Conservation (phyloP, 2,113 vertebrate genomes). For the Mobula birostris region DNA sequence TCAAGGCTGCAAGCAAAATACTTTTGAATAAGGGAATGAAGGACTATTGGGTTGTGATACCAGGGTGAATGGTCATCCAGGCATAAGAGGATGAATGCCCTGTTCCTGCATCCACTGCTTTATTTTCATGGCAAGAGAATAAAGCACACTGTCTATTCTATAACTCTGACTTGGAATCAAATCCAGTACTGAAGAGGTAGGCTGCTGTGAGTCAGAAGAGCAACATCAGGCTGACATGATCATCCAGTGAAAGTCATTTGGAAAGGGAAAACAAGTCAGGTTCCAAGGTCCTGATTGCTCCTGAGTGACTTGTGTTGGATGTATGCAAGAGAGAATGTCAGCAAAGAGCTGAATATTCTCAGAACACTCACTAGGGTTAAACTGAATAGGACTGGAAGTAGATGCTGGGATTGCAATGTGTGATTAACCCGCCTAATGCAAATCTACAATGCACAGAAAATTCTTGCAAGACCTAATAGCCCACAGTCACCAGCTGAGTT, state of each 20-base stretch:
- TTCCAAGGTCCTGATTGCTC: not conserved
- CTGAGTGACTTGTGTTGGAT: not conserved
- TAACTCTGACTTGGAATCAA: not conserved
- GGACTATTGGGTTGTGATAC: too few species aligned
- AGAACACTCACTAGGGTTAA: not conserved
- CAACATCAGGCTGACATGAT: not conserved
- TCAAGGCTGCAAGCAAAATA: too few species aligned
- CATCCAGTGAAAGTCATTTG: not conserved
- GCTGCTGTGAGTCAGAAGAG: not conserved
- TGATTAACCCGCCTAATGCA: too few species aligned
- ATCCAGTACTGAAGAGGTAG: not conserved
- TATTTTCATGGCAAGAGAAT: not conserved
- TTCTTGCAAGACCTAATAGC: too few species aligned
- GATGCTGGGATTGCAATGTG: too few species aligned
- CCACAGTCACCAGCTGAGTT: too few species aligned
- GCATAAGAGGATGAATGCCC: too few species aligned
- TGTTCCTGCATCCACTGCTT: too few species aligned
- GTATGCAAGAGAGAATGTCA: not conserved
- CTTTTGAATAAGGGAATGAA: too few species aligned
- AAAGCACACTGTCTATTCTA: not conserved
- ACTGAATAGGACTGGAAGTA: too few species aligned
- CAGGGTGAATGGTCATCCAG: too few species aligned
- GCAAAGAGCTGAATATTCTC: not conserved
- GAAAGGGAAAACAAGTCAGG: not conserved
- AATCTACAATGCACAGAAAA: too few species aligned